phyloP scores from a whole-genome alignment of 2,888 invertebrate species.

The Sisyra nigra region DNA sequence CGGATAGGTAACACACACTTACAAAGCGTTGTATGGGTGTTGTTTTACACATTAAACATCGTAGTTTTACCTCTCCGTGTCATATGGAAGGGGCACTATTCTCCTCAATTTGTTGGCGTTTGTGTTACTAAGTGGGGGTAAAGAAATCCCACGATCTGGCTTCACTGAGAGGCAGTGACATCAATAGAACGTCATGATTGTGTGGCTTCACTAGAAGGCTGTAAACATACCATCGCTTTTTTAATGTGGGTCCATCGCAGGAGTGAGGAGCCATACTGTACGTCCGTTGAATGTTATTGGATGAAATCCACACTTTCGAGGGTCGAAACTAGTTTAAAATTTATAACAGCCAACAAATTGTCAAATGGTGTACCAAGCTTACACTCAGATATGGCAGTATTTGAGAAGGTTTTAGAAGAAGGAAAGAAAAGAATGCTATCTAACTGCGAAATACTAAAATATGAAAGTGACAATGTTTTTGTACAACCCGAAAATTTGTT shows the following conservation, averaged over 20 bases:
- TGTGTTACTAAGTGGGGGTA: too few relatives aligned
- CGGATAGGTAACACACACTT: too few relatives aligned
- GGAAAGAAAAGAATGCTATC: conserved; percentile 12
- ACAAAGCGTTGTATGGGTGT: too few relatives aligned
- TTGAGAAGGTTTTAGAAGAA: conserved; percentile 11
- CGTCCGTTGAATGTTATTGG: conserved; percentile 11
- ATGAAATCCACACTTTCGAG: conserved; percentile 10
- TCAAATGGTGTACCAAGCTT: conserved; percentile 13
- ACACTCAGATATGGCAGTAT: conserved; percentile 11
- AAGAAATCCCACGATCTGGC: too few relatives aligned
- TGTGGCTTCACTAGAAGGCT: conserved; percentile 3
- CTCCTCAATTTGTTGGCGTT: neutral
- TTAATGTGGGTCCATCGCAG: conserved; percentile 12
- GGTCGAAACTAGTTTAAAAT: conserved; percentile 10
- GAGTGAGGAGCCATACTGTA: too few relatives aligned
- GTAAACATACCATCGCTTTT: conserved; percentile 13
- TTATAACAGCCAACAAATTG: conserved; percentile 10
- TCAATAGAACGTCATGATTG: neutral
- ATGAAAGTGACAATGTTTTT: conserved; percentile 10
- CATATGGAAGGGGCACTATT: conserved; percentile 10
- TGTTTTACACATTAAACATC: too few relatives aligned
- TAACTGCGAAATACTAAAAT: conserved; percentile 13
- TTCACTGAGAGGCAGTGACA: neutral
- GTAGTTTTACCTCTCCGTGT: conserved; percentile 5
- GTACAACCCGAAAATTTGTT: conserved; percentile 4